phyloP scores from a whole-genome alignment of 2,797 vertebrate genomes.

The Sitta carolinensis region DNA sequence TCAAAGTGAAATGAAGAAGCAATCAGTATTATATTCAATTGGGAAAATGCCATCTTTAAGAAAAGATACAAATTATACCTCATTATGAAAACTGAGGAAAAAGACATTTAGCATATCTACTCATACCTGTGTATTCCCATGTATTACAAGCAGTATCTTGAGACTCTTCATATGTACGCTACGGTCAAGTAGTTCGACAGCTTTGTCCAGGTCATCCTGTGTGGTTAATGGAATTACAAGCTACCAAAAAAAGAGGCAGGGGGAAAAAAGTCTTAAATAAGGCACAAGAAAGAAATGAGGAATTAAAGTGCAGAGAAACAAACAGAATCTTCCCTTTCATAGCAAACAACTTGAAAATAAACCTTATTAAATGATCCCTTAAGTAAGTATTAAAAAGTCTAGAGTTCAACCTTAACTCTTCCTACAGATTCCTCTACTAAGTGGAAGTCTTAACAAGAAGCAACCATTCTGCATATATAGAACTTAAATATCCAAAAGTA shows the following conservation, averaged over 20 bases:
- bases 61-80: not conserved
- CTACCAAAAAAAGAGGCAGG: slow-evolving; percentile 64
- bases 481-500: not conserved
- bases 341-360: not conserved
- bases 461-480: not conserved
- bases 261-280: not conserved
- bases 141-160: slow-evolving; percentile 92
- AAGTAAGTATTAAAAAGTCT: not conserved
- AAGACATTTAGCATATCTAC: not conserved
- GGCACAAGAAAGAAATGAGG: not conserved
- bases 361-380: not conserved
- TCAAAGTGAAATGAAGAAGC: not conserved
- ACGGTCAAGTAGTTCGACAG: slow-evolving; percentile 94
- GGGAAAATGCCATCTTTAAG: not conserved
- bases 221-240: slow-evolving; percentile 94
- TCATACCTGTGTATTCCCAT: slow-evolving; percentile 86
- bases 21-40: not conserved
- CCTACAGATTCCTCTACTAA: not conserved
- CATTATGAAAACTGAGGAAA: not conserved
- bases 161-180: slow-evolving; percentile 98
- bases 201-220: slow-evolving; percentile 97
- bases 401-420: not conserved
- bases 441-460: not conserved
- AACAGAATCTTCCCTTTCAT: not conserved
- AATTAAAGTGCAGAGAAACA: not conserved